A percentile compares a stretch with the other conserved stretches of the same genome.
These are phyloP conservation scores for Ceraclea dissimilis DNA, from an alignment of 2,888 invertebrate species.

Conservation along the genomic window DNA sequence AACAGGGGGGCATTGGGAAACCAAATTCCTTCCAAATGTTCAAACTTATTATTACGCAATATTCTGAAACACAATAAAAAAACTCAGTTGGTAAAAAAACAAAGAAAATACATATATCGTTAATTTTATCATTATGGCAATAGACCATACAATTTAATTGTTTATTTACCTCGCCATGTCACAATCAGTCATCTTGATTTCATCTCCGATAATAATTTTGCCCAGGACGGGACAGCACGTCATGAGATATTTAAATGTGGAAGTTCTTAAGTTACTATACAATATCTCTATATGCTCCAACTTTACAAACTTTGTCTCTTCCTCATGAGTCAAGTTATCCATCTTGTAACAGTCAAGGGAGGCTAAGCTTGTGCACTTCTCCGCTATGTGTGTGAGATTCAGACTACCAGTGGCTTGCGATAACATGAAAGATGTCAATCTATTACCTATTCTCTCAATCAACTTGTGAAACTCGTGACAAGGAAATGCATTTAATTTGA, in stretches of 20 bases:
- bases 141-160: not conserved
- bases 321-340: conserved; percentile 50
- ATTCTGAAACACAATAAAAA: conserved; percentile 44
- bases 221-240: conserved; percentile 52
- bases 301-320: conserved; percentile 51
- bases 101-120: not conserved
- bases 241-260: conserved; percentile 53
- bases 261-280: conserved; percentile 53
- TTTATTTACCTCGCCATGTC: conserved; percentile 52
- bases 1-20: conserved; percentile 60
- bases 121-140: not conserved
- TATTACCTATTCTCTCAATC: conserved; percentile 48
- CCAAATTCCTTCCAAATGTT: conserved; percentile 59
- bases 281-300: conserved; percentile 60
- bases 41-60: conserved; percentile 56
- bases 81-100: not conserved
- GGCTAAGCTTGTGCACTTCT: conserved; percentile 51
- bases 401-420: conserved; percentile 51
- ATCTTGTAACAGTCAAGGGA: conserved; percentile 61
- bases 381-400: conserved; percentile 52
- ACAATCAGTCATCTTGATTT: conserved; percentile 57
- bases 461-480: conserved; percentile 54
- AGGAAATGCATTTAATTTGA: conserved; percentile 56
- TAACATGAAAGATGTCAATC: conserved; percentile 49
- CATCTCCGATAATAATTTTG: conserved; percentile 58